Evolutionary conservation across 2,113 vertebrate species (phyloP).

Genomic region (Pseudorectes ferrugineus): DNA sequence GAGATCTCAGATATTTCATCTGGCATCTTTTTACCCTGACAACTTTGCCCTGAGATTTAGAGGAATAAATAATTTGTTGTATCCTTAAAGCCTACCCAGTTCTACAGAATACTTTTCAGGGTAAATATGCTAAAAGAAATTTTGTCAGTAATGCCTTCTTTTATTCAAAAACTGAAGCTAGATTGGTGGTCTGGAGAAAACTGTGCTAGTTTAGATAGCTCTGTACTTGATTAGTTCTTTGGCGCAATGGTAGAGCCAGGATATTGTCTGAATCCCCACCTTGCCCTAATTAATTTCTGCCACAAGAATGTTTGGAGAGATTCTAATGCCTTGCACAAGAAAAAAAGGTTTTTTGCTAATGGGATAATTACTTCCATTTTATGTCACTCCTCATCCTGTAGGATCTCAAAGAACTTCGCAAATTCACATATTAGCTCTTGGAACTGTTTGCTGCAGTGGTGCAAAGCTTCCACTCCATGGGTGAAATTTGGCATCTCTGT

Average conservation of each 20-base stretch:
- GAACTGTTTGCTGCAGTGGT: background rate
- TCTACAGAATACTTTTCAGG: background rate
- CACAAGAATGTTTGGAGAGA: slow-evolving; percentile 48
- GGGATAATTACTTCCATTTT: slow-evolving; percentile 48
- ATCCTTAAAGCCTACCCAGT: background rate
- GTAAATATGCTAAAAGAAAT: background rate
- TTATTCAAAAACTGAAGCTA: slow-evolving; percentile 49
- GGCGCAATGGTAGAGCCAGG: slow-evolving; percentile 2
- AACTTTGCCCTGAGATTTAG: background rate
- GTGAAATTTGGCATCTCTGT: background rate
- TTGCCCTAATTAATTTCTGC: slow-evolving; percentile 53
- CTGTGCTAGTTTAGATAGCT: slow-evolving; percentile 15
- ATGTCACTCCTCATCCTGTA: background rate
- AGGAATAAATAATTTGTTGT: background rate
- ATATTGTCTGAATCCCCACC: slow-evolving; percentile 60
- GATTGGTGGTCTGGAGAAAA: slow-evolving; percentile 60
- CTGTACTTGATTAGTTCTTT: slow-evolving; percentile 58
- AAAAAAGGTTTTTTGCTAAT: background rate
- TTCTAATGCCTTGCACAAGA: slow-evolving; percentile 13
- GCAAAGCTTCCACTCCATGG: background rate
- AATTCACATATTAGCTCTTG: background rate
- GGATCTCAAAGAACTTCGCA: background rate
- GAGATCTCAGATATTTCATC: background rate
- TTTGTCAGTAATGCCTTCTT: slow-evolving; percentile 24
- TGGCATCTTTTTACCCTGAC: background rate